phyloP scores from a whole-genome alignment of 2,888 invertebrate genomes.

The Allacma fusca region DNA sequence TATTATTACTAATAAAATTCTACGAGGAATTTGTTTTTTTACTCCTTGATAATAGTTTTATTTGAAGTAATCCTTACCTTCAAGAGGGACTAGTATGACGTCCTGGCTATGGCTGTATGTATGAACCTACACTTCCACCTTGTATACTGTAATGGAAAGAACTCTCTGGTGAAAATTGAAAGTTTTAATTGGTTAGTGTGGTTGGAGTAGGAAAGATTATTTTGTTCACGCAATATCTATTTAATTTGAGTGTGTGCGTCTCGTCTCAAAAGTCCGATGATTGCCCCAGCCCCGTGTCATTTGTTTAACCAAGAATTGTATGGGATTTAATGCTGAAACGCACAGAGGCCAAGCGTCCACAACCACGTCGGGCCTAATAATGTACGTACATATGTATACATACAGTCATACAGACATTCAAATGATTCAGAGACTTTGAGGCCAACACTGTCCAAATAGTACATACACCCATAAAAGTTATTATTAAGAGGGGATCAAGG shows the following conservation, averaged over 20 bases:
- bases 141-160: neutral
- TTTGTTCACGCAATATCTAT: slow-evolving; percentile 16
- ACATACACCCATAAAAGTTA: neutral
- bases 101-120: too few relatives aligned
- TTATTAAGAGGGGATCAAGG: neutral
- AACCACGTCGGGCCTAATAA: too few relatives aligned
- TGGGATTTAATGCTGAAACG: neutral
- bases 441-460: too few relatives aligned
- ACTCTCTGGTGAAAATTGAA: slow-evolving; percentile 2
- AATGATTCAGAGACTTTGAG: too few relatives aligned
- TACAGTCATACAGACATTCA: too few relatives aligned
- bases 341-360: neutral
- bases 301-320: slow-evolving; percentile 5
- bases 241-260: neutral
- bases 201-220: neutral
- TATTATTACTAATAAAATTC: too few relatives aligned
- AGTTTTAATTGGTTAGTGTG: slow-evolving; percentile 7
- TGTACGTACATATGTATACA: neutral
- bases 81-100: too few relatives aligned
- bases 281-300: neutral
- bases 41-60: neutral
- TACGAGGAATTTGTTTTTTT: neutral
- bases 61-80: neutral
- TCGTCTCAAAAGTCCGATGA: neutral
- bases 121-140: too few relatives aligned